Evolutionary conservation across 2,797 vertebrate genomes (phyloP), one percentile per base, ranked within the genome.

Genomic region (Alosa sapidissima): DNA sequence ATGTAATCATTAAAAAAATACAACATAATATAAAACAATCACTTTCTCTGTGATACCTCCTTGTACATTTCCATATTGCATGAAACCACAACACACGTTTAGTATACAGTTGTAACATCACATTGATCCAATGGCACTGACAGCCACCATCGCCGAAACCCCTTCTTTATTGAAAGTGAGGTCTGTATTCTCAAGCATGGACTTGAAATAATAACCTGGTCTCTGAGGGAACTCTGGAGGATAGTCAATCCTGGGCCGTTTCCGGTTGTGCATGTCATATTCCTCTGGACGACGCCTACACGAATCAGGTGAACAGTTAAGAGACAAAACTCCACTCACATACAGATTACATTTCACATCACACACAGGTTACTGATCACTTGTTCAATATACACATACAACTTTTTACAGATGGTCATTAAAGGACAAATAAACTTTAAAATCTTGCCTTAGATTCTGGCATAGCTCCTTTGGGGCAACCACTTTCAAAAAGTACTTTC

Each of bases 261-360:
- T 99, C 96, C 98, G 97, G 97, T 96, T 97, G 92, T 99, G 97
- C 94, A 99, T 96, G 96, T 99, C 98, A 95, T 96, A 99, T 92
- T 99, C 98, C 95, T 99, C 98, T 91, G 97, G 97, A 90, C 98
- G 98, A 98, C 97, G 98, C 98, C 98, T 99, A 98, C 89, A 96
- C 93, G 96, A 97, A 97, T 97, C 96, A 98, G 96, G 97, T 94
- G 92, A 93, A 95, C 95, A 95, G 95, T 96, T 98, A 96, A 96
- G 93, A 96, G 93, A 90, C 96, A 93, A 90, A 89, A 91, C 90
- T 89, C 90, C 92, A 92, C 91, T 82, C 92, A 90, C 88, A 87
- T 89, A 93, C 54, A 55, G 88, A 91, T 58, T 21, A n/a, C 55
- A 90, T 91, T 94, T 90, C 87, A 87, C 92, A 85, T 91, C 54